Base-by-base conservation (phyloP, 2,113 vertebrate genomes). In the Mungos mungo region DNA sequence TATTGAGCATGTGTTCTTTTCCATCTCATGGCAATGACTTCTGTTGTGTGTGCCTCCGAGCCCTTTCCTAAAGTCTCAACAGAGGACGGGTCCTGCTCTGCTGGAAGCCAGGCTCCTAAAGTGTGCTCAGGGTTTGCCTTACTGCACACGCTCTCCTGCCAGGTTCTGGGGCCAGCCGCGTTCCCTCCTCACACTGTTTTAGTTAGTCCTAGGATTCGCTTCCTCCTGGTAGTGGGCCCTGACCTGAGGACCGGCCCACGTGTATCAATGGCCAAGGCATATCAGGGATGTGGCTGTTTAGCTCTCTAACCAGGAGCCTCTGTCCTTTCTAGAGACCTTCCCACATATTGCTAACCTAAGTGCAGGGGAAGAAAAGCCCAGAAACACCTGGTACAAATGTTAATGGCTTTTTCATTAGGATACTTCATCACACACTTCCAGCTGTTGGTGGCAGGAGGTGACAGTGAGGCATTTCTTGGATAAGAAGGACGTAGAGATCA, bases 361-460 rank as follows among this genome's bases (percentile, higher is more conserved):
- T 95, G 84, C 47, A 88, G n/a, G 29, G 79, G 38, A 31, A 52
- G 18, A 25, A 25, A 15, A 47, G 54, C 81, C 85, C 76, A 79
- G 38, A 41, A 86, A 80, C 66, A 68, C 57, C n/a, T 81, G 86
- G 35, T n/a, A 33, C 87, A 88, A 72, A 81, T 60, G 71, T 65
- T 96, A 92, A 97, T 96, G 50, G 31, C 74, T 95, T 97, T 95
- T 96, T 68, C 74, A 38, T 93, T 93, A 92, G 74, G 31, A 12
- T 33, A 79, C 93, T 77, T 94, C 65, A 82, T 87, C 57, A 15
- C 69, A 41, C 76, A 79, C 80, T 86, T 93, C 52, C 1, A 47
- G 77, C 9, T 86, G 57, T 71, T 38, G 4, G 7, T 83, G 57
- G 11, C 83, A 88, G 77, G 66, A 87, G 92, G 88, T 81, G 88